Percentiles rank a stretch among this genome's conserved stretches.
These are phyloP conservation scores for Trilocha varians DNA, from an alignment of 2,888 invertebrate genomes.

Conservation along the genomic window DNA sequence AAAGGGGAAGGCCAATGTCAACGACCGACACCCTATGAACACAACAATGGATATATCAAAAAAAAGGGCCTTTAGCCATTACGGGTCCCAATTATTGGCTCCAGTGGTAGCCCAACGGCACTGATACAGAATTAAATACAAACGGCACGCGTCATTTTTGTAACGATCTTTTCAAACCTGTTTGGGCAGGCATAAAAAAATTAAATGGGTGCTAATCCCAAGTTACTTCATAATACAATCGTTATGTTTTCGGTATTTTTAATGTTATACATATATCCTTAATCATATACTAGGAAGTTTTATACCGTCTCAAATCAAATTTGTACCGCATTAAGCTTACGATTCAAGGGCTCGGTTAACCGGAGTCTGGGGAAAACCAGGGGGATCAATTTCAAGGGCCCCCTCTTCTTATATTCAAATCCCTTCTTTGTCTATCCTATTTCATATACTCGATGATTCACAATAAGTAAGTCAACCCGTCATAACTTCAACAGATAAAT, in stretches of 20 bases:
- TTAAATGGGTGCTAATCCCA: no score
- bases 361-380: conserved; percentile 55
- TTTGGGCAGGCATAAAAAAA: no score
- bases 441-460: conserved; percentile 60
- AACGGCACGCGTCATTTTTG: conserved; percentile 29
- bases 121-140: conserved; percentile 36
- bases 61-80: conserved; percentile 62
- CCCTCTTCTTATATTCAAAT: conserved; percentile 65
- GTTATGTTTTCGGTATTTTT: background rate
- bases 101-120: conserved; percentile 47
- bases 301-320: conserved; percentile 52
- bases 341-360: conserved; percentile 56
- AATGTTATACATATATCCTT: background rate
- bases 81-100: conserved; percentile 53
- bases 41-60: conserved; percentile 55
- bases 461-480: conserved; percentile 29
- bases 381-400: conserved; percentile 69
- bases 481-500: background rate
- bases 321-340: conserved; percentile 58
- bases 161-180: conserved; percentile 26
- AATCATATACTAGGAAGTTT: conserved; percentile 3
- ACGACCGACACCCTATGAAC: conserved; percentile 60
- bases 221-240: background rate
- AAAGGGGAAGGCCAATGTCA: conserved; percentile 66
- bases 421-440: conserved; percentile 65